Conservation (phyloP, 2,797 vertebrate genomes). For the Enteromius viviparus region DNA sequence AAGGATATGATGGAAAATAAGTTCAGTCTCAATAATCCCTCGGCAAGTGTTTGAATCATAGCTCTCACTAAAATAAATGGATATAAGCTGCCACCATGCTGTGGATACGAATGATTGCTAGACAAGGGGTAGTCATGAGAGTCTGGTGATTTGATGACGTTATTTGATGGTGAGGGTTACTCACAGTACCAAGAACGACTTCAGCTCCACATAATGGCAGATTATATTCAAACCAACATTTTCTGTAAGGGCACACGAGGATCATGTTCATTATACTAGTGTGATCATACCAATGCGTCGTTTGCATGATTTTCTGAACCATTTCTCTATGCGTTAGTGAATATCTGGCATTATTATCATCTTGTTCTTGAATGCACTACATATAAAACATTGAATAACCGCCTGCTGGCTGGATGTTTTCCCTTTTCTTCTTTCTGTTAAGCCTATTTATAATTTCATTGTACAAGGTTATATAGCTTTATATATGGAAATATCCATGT, state of each 20-base stretch:
- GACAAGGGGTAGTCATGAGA: background rate
- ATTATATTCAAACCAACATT: background rate
- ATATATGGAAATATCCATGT: constrained; percentile 18
- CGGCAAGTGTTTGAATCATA: constrained; percentile 33
- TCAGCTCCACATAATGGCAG: background rate
- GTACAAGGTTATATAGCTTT: constrained; percentile 19
- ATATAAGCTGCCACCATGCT: constrained; percentile 3
- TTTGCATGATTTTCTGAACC: constrained; percentile 1
- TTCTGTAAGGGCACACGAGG: background rate
- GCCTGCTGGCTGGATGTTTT: background rate
- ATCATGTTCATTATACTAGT: background rate
- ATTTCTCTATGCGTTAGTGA: background rate
- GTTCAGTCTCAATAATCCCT: constrained; percentile 20
- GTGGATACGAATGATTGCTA: background rate
- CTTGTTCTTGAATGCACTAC: background rate
- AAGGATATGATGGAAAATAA: constrained; percentile 37
- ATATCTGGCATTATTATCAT: background rate
- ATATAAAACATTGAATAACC: background rate
- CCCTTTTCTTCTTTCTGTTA: background rate
- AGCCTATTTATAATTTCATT: constrained; percentile 27
- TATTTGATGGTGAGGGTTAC: constrained; percentile 1
- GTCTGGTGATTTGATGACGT: constrained; percentile 8
- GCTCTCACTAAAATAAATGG: background rate
- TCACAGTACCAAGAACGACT: background rate
- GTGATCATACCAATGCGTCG: background rate